Evolutionary conservation across 2,113 vertebrate genomes (phyloP), one percentile per base, ranked within the genome.

Genomic region (Melanostigma gelatinosum): DNA sequence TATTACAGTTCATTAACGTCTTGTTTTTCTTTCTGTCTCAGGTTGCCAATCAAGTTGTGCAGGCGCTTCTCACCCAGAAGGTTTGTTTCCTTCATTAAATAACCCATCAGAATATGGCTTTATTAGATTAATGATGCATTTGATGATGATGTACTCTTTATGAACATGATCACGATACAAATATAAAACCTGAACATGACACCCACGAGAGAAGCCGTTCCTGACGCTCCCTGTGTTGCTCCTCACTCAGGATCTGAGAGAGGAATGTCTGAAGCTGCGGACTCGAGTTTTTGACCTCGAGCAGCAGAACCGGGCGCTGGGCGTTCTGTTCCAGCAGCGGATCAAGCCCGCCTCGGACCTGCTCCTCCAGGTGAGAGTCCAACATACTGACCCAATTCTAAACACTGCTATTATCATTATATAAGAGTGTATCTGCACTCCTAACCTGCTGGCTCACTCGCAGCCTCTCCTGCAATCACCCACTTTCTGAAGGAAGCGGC

Each of bases 31-130:
- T 16, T 67, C 13, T 75, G 46, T 75, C 3, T 70, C 48, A 98
- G 97, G 97, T 98, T 72, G 97, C 97, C 87, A 98, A 97, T 93
- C 97, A 98, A 80, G 97, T 98, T 13, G 97, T 98, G 73, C 96
- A 97, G 88, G 97, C 97, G 34, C 95, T 98, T 15, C 97, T 98
- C 75, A 98, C 97, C 89, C 97, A 98, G 89, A 98, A 98, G 97
- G 97, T 98, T 92, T 87, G 95, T 90, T 15, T 73, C 42, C 40
- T 52, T 29, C 10, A 34, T 34, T 32, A 18, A 48, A 64, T 55
- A 16, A 44, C 9, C 22, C 15, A 13, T 40, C 8, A 12, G 48
- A 6, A 62, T 22, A 29, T 50, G 15, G 20, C 20, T 9, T 8
- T 8, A 22, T 52, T 22, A 4, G 50, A 52, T 8, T 3, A 22